These are phyloP conservation scores for Drosophila sordidula DNA, from an alignment of 2,888 invertebrate genomes.

Conservation along the genomic window DNA sequence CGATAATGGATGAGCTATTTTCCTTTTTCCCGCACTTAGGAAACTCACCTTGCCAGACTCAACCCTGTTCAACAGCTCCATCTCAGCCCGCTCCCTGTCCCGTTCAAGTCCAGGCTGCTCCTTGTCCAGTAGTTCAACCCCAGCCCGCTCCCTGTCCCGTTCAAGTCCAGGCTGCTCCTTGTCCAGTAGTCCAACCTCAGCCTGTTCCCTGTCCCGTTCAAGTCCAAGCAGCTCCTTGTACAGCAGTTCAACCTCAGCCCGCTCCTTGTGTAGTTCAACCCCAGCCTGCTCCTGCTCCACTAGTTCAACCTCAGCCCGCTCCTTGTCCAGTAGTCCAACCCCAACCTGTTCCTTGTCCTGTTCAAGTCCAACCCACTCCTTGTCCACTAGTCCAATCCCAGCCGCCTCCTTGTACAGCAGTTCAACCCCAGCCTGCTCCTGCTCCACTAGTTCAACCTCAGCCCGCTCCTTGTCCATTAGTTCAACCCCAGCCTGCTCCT, in stretches of 20 bases:
- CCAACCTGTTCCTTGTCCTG: background rate
- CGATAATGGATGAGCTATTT: background rate
- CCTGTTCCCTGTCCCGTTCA: too few relatives aligned
- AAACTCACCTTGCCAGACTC: background rate
- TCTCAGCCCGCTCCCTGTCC: background rate
- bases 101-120: background rate
- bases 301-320: rapidly evolving
- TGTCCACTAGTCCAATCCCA: background rate
- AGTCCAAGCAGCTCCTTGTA: too few relatives aligned
- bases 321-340: conserved; percentile 4
- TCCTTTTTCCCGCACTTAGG: background rate
- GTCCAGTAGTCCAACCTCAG: conserved; percentile 2
- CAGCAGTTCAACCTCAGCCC: too few relatives aligned
- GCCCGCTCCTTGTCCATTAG: conserved; percentile 16
- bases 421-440: conserved; percentile 8
- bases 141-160: conserved; percentile 16
- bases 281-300: too few relatives aligned
- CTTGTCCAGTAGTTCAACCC: background rate
- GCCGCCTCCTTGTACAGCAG: background rate
- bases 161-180: conserved; percentile 13
- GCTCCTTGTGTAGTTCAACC: too few relatives aligned
- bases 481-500: conserved; percentile 1
- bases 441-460: conserved; percentile 4
- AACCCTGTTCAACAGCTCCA: background rate
- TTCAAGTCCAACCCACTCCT: background rate